Evolutionary conservation across 1,140 invertebrate genomes (phyloP), one percentile per base, ranked within the genome.

Genomic region (Drosophila watanabei): DNA sequence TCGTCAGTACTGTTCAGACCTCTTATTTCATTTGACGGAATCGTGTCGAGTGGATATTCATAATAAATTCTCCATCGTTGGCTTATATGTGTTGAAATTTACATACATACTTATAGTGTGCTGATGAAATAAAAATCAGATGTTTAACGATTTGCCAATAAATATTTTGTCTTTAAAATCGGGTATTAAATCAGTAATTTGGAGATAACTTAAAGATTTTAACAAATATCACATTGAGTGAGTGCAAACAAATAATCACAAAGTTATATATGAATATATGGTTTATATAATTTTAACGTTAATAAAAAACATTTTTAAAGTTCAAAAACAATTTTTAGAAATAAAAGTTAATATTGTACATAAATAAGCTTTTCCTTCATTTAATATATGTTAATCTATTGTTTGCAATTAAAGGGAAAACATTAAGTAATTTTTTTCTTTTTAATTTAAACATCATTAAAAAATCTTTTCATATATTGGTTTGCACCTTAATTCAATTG

Each of bases 1-100:
- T 93, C 92, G 91, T 93, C 89, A 93, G 92, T 93, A 92, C 86
- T 92, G 92, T 93, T 93, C 91, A 93, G 90, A 93, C 93, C 93
- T 93, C 93, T 93, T 93, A 93, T 93, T 93, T 93, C 92, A 93
- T 93, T 93, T 93, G 92, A 93, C 92, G 92, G 92, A 93, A 92
- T 93, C 92, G 92, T 93, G 92, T 93, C 93, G 93, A 93, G 93
- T 93, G 93, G 93, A 92, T 93, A 93, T 93, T 92, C 91, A 92
- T 92, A 92, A 92, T 92, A 92, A 92, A 92, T 92, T 92, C 82
- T 92, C 91, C 87, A 85, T 84, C 86, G 91, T 89, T 88, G 87
- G 91, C 88, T 92, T 92, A 75, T 81, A 82, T 92, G 81, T 92
- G 91, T 84, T 82, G 76, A 92, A 88, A 86, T 91, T 80, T 87